Evolutionary conservation across 2,797 vertebrate species (phyloP), one percentile per base, ranked within the genome.

Genomic region (Sebastes baramenuke): DNA sequence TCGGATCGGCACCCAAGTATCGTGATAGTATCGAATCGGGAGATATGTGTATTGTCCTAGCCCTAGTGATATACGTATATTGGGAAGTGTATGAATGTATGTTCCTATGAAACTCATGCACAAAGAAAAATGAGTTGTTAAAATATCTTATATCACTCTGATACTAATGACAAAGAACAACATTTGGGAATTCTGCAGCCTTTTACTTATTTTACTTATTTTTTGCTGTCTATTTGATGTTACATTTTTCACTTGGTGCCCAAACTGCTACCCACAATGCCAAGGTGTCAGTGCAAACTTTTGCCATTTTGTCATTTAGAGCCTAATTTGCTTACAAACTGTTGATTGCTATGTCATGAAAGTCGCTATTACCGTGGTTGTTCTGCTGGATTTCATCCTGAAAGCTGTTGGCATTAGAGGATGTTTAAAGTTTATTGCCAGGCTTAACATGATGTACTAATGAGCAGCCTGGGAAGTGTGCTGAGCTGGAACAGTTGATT

Each of bases 401-500:
- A 80, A 66, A 85, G 59, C 71, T 27, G 56, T 46, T 68, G 87
- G 75, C 56, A 62, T 87, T 67, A 68, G 55, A 30, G 64, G 73
- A 75, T 49, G 71, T 67, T 80, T 62, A 80, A 84, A 69, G 54
- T 78, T 80, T 85, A 77, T 56, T 66, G 72, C 79, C 56, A 54
- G 70, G 79, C 61, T 85, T 30, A 79, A 73, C 75, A 74, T 79
- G 60, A 77, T 80, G 80, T 59, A 71, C 76, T 81, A 89, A 87
- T 79, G 77, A 88, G 71, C 77, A 68, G 67, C 56, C 8, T 8
- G 20, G 66, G 79, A 83, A 82, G 77, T 82, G 81, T 80, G 87
- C 85, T 80, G 72, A 86, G 77, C 81, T 77, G 75, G 77, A 89
- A 80, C 74, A 76, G 62, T 82, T 81, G 66, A 85, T 80, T 34